phyloP scores from a whole-genome alignment of 2,113 vertebrate species.

The Macrotus californicus region DNA sequence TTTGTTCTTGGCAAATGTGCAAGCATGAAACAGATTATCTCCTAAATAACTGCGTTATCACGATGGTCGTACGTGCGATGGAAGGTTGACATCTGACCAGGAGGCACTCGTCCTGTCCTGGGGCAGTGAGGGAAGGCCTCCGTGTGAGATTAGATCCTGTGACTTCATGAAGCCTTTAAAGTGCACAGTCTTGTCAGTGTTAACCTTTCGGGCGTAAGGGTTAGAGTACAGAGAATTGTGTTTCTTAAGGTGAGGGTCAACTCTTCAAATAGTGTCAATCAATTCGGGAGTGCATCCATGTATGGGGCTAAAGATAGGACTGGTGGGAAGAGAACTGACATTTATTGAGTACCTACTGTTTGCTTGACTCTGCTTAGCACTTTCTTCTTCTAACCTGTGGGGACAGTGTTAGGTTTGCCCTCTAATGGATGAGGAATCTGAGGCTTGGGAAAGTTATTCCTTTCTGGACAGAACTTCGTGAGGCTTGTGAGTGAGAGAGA shows the following conservation, averaged over 20 bases:
- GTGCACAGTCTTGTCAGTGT: background rate
- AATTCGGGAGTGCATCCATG: background rate
- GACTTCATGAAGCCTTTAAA: background rate
- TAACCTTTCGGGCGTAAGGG: background rate
- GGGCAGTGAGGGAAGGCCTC: background rate
- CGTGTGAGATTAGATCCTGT: background rate
- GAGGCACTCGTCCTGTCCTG: background rate
- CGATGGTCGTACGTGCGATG: background rate
- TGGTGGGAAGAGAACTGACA: background rate
- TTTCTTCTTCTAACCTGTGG: background rate
- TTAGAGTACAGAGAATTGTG: background rate
- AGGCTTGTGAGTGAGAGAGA: background rate
- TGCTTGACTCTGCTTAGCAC: background rate
- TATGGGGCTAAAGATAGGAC: background rate
- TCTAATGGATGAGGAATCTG: background rate
- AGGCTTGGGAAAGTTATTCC: background rate
- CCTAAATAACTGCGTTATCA: background rate
- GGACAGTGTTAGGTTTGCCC: background rate
- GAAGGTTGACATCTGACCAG: background rate
- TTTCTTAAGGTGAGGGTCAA: background rate
- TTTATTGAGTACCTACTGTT: background rate
- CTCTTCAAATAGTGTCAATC: background rate
- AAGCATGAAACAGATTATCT: background rate
- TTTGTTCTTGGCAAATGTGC: background rate
- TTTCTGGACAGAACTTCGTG: background rate